phyloP scores from a whole-genome alignment of 2,113 vertebrate species.

The Cnemophilus loriae region DNA sequence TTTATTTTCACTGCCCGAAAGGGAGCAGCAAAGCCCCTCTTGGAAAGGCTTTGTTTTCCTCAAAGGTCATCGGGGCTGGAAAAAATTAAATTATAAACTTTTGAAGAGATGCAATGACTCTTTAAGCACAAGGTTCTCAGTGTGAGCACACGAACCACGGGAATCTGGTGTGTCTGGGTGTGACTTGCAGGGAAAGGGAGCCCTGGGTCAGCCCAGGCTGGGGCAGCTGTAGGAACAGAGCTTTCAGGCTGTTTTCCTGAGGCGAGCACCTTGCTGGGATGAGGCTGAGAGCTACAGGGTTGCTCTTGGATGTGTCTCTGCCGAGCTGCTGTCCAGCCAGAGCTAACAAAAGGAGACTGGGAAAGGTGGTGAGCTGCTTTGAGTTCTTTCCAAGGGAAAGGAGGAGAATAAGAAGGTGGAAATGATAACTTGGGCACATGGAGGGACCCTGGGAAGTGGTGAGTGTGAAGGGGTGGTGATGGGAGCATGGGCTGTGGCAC shows the following conservation, averaged over 20 bases:
- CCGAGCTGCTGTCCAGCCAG: not conserved
- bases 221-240: not conserved
- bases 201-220: rapidly evolving
- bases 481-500: not conserved
- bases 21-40: not conserved
- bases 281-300: not conserved
- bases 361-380: rapidly evolving
- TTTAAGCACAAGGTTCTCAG: rapidly evolving
- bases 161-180: rapidly evolving
- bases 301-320: not conserved
- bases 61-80: no score
- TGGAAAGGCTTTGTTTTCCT: not conserved
- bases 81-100: not conserved
- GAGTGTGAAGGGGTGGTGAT: not conserved
- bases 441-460: no score
- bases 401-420: not conserved
- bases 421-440: rapidly evolving
- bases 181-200: rapidly evolving
- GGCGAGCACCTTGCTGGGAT: not conserved
- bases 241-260: not conserved
- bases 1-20: rapidly evolving
- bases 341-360: not conserved
- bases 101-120: no score
- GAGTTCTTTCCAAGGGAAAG: not conserved
- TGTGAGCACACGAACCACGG: rapidly evolving